Evolutionary conservation across 2,888 invertebrate species (phyloP).

Genomic region (Nemotelus nigrinus): DNA sequence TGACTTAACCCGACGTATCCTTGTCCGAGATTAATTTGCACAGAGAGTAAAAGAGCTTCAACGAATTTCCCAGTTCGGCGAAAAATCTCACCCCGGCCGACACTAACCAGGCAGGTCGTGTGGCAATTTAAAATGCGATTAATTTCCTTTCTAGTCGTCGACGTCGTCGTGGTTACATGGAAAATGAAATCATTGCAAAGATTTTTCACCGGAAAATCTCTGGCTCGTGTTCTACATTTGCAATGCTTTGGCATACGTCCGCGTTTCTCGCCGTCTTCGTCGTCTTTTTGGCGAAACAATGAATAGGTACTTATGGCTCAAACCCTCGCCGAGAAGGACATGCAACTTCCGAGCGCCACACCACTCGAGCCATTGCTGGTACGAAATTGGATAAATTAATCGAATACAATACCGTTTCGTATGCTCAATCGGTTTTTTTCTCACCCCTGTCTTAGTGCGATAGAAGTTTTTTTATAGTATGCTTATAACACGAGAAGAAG

Average conservation of each 20-base stretch:
- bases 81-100: not conserved
- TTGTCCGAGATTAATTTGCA: not conserved
- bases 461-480: not conserved
- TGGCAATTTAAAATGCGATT: slow-evolving; percentile 56
- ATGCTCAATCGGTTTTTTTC: slow-evolving; percentile 9
- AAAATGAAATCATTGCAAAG: slow-evolving; percentile 26
- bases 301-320: not conserved
- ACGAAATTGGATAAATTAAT: slow-evolving; percentile 25
- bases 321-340: not conserved
- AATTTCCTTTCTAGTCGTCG: slow-evolving; percentile 48
- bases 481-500: not conserved
- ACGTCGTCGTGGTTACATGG: slow-evolving; percentile 14
- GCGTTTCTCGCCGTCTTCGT: slow-evolving; percentile 26
- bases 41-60: no score
- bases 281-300: slow-evolving; percentile 3
- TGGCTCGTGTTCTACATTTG: slow-evolving; percentile 50
- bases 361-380: not conserved
- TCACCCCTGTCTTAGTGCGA: slow-evolving; percentile 5
- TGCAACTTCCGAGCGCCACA: not conserved
- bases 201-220: slow-evolving; percentile 45
- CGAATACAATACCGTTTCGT: slow-evolving; percentile 14
- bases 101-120: slow-evolving; percentile 26
- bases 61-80: not conserved
- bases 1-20: slow-evolving; percentile 1
- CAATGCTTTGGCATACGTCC: slow-evolving; percentile 40